Base-by-base conservation (phyloP, 1,140 invertebrate genomes). In the Thereuonema tuberculata region DNA sequence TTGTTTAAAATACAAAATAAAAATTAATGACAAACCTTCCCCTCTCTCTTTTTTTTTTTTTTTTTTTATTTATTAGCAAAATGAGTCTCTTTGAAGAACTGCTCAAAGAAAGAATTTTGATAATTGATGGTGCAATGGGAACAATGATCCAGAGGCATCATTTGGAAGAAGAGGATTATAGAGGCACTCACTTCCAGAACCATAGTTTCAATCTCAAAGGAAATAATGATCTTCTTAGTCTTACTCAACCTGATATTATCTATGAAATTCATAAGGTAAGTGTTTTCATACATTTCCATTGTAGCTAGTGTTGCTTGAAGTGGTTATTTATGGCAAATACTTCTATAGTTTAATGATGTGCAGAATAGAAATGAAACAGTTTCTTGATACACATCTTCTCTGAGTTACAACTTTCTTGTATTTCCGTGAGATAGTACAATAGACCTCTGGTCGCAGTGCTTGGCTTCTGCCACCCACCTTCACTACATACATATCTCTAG, bases 121-220 rank as follows among this genome's bases (percentile, higher is more conserved):
- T 82, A 28, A 77, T 82, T 64, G 81, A 82, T 72, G 81, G 81
- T 47, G 81, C 77, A 3, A 82, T 82, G 81, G 81, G 81, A 24
- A 83, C 81, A 2, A 83, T 82, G 81, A 81, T 82, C 48, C 81
- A 82, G 64, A 67, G 71, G 46, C 68, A 78, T 60, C 67, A 69
- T 28, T 67, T 82, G 49, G 74, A 76, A 50, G 81, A 83, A 66
- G 69, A 75, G 25, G 78, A 81, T 65, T 82, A 77, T 62, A 63
- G 77, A 49, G 77, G 76, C 2, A 60, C 69, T 48, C 69, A 75
- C 61, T 79, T 81, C 61, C 67, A 64, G 59, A 67, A 77, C 56
- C 78, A 80, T 67, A 58, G 67, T 1, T 74, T 74, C 57, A 67
- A 64, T 61, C 65, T 82, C 24, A 80, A 81, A 67, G 81, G 81